A percentile compares a stretch with the other conserved stretches of the same genome.
phyloP scores from a whole-genome alignment of 1,140 invertebrate species.

The Arion vulgaris region DNA sequence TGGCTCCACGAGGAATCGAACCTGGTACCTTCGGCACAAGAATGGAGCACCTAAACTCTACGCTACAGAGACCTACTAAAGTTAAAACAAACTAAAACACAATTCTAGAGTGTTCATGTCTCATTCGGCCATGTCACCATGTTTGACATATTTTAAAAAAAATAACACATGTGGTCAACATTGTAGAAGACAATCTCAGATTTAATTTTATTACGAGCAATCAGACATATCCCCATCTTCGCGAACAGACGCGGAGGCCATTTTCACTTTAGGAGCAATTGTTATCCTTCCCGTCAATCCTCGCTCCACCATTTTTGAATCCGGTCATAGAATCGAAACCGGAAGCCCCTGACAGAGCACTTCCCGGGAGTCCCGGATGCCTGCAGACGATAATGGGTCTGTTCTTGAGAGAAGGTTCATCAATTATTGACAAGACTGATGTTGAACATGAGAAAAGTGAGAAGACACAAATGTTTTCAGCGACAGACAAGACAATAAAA shows the following conservation, averaged over 20 bases:
- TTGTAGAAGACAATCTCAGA: neutral
- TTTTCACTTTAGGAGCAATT: slow-evolving; percentile 1
- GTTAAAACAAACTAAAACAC: too few species aligned
- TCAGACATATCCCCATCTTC: neutral
- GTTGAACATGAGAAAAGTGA: neutral
- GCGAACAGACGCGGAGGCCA: neutral
- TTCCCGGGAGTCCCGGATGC: slow-evolving; percentile 4
- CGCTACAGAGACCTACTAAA: too few species aligned
- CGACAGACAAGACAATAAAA: neutral
- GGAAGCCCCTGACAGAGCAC: slow-evolving; percentile 7
- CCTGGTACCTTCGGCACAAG: too few species aligned
- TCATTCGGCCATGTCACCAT: too few species aligned
- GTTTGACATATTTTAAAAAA: too few species aligned
- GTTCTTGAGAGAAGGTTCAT: neutral
- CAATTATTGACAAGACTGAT: slow-evolving; percentile 5
- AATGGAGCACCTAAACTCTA: too few species aligned
- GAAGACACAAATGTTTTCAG: neutral
- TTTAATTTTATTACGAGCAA: neutral
- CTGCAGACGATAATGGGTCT: slow-evolving; percentile 1
- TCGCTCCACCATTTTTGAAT: neutral
- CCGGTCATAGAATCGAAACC: slow-evolving; percentile 7
- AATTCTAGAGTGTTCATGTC: too few species aligned
- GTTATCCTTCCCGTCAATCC: slow-evolving; percentile 11
- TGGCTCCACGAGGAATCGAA: too few species aligned
- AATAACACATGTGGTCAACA: too few species aligned